Evolutionary conservation across 30 jellyfish, hydroid and myxozoan genomes (phyloP).

Genomic region (Cassiopea xamachana): DNA sequence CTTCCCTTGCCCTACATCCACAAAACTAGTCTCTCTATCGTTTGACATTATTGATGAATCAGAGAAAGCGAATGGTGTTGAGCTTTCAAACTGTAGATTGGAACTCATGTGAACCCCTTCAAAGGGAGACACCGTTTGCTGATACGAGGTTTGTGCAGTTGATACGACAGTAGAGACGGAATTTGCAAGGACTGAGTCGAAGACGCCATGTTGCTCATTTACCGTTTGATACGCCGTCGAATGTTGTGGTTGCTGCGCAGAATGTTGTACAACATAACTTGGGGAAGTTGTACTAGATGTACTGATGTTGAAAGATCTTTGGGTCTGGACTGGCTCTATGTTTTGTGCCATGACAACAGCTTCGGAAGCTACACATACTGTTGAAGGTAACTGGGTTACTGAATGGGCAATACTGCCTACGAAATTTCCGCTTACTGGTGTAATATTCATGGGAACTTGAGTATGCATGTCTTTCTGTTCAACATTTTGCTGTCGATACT

Average conservation of each 20-base stretch:
- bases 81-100: not conserved
- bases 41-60: not conserved
- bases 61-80: not conserved
- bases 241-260: constrained; percentile 14
- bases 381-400: not conserved
- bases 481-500: not conserved
- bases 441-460: not conserved
- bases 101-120: not conserved
- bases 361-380: not conserved
- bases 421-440: not conserved
- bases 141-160: not conserved
- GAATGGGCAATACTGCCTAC: not conserved
- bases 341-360: not conserved
- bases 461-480: not conserved
- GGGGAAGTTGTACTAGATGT: not conserved
- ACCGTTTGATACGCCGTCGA: not conserved
- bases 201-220: not conserved
- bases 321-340: not conserved
- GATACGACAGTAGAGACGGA: not conserved
- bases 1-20: not conserved
- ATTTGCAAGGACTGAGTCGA: not conserved
- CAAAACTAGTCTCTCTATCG: not conserved
- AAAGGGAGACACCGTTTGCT: constrained; percentile 8
- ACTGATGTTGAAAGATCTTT: not conserved
- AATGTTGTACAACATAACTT: not conserved